These are phyloP conservation scores for Sphaerodactylus townsendi DNA, from an alignment of 2,113 vertebrate genomes.

Conservation along the genomic window DNA sequence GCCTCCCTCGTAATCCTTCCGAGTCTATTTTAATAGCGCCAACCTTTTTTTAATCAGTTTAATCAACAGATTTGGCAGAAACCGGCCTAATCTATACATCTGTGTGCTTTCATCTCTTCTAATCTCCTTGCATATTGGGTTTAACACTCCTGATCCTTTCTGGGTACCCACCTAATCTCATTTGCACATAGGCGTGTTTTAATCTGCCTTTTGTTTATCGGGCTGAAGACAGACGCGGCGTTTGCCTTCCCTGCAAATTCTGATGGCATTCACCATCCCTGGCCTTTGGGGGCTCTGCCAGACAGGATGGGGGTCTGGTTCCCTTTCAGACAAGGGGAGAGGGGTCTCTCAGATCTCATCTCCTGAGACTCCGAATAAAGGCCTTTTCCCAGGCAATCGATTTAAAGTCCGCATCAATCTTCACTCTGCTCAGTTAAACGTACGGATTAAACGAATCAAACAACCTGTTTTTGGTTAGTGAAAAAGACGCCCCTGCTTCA, in stretches of 20 bases:
- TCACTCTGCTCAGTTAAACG: too few relatives aligned
- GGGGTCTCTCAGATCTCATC: neutral
- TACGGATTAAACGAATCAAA: too few relatives aligned
- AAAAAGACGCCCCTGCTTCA: too few relatives aligned
- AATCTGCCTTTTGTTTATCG: slow-evolving; percentile 21
- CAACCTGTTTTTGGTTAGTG: too few relatives aligned
- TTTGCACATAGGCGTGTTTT: slow-evolving; percentile 26
- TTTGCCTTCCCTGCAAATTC: neutral
- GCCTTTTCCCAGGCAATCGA: neutral
- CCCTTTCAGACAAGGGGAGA: too few relatives aligned
- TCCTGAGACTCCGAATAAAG: neutral
- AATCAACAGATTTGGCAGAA: slow-evolving; percentile 1
- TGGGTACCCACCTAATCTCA: slow-evolving; percentile 14
- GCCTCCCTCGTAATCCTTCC: neutral
- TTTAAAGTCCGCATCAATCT: neutral
- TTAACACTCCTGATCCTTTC: slow-evolving; percentile 18
- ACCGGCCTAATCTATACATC: slow-evolving; percentile 10
- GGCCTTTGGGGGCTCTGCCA: neutral
- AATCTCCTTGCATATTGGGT: slow-evolving; percentile 22
- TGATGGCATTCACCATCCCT: neutral
- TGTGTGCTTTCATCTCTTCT: slow-evolving; percentile 13
- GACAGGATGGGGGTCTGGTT: neutral
- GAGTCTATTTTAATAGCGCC: neutral
- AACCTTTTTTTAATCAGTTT: slow-evolving; percentile 17
- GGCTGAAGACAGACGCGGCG: neutral